Conservation (phyloP, 2,113 vertebrate species). For the Phyllostomus discolor region DNA sequence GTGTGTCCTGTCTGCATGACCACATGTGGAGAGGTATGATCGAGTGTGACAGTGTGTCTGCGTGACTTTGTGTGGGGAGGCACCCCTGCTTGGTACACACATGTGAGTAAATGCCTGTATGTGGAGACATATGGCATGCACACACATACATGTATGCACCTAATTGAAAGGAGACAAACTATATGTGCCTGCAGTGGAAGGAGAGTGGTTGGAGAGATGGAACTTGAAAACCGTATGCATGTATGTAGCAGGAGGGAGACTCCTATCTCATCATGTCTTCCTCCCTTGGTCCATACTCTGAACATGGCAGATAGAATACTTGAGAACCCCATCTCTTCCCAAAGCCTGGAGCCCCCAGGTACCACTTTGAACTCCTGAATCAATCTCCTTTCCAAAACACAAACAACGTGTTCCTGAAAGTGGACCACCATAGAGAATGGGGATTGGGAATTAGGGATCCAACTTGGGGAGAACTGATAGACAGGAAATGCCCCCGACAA, state of each 20-base stretch:
- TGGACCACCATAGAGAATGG: slow-evolving; percentile 25
- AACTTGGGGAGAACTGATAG: not conserved
- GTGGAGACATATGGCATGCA: not conserved
- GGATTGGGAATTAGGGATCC: slow-evolving; percentile 3
- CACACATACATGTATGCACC: not conserved
- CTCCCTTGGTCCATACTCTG: not conserved
- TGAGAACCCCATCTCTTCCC: slow-evolving; percentile 13
- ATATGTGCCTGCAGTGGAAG: not conserved
- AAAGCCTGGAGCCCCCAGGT: not conserved
- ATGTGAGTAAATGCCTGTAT: slow-evolving; percentile 42
- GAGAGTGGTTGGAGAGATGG: not conserved
- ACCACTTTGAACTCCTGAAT: not conserved
- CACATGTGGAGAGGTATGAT: not conserved
- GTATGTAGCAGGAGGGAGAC: not conserved
- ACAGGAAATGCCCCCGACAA: not conserved
- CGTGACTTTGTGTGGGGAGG: slow-evolving; percentile 35
- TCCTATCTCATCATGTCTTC: not conserved
- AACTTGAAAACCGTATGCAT: slow-evolving; percentile 28
- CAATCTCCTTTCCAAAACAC: slow-evolving; percentile 17
- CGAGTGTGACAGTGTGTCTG: slow-evolving; percentile 31
- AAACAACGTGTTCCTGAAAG: slow-evolving; percentile 42
- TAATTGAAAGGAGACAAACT: slow-evolving; percentile 45
- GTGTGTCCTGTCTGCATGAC: slow-evolving; percentile 40
- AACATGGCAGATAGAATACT: not conserved
- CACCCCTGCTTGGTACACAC: slow-evolving; percentile 6